Base-by-base conservation (phyloP, 2,797 vertebrate genomes). In the Amazona ochrocephala region DNA sequence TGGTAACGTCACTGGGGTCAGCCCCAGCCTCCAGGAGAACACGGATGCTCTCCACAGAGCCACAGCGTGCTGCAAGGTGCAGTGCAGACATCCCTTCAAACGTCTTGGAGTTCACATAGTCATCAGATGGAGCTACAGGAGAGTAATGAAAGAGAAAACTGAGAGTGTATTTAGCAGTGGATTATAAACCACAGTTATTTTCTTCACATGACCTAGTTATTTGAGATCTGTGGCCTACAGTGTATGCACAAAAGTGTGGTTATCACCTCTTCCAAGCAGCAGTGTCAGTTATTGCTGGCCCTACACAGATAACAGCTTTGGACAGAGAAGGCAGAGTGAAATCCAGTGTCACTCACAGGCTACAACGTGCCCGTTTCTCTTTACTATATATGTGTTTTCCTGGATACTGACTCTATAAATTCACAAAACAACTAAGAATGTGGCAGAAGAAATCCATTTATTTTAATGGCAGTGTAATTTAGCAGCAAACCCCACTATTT, bases 31-130 rank as follows among this genome's bases (percentile, higher is more conserved):
- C 98, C 83, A 99, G 93, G 47, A 99, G 99, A 77, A 98, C 54
- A 24, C 77, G 94, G 20, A 98, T 83, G 7, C 97, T 98, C 0
- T 96, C 95, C 88, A 98, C 73, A 70, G 98, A 98, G 34, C 99
- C 99, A 1, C 91, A 96, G 87, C 95, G 97, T 3, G 98, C 98
- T 0, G 99, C 98, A 81, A 99, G 98, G 97, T 98, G 98, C 80
- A 99, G 96, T 0, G 99, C 98, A 4, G 98, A 98, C 79, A 98
- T 97, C 8, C 99, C 99, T 72, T 99, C 98, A 13, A 99, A 99
- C 0, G 99, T 99, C 96, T 97, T 94, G 8, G 98, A 97, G 93
- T 98, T 98, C 45, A 99, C 96, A 29, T 98, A 99, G 58, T 94
- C 93, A 22, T 92, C 95, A 64, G 97, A 97, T 15, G 97, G 91